Percentiles rank a stretch among this genome's conserved stretches.
Conservation (phyloP, 2,797 vertebrate genomes). For the Rhinella marina region DNA sequence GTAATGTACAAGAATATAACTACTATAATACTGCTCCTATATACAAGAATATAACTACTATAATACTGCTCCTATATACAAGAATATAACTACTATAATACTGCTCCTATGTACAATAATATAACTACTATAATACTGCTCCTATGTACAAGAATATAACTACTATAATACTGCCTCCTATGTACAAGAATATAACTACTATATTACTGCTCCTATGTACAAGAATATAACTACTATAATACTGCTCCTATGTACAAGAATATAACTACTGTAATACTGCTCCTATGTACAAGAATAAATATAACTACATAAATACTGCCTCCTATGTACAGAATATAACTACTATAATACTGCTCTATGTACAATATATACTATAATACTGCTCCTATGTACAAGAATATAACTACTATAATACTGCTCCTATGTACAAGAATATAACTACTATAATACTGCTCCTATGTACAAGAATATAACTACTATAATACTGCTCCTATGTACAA, state of each 20-base stretch:
- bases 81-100: conserved; percentile 1
- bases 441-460: not conserved
- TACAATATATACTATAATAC: conserved; percentile 6
- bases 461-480: conserved; percentile 8
- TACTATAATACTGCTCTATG: too few species aligned
- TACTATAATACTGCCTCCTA: not conserved
- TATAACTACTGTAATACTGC: not conserved
- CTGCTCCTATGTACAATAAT: not conserved
- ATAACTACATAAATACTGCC: too few species aligned
- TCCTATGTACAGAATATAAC: too few species aligned
- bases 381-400: conserved; percentile 6
- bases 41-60: conserved; percentile 7
- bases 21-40: not conserved
- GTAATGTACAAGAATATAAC: not conserved
- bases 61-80: not conserved
- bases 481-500: not conserved
- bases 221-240: not conserved
- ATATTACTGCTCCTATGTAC: not conserved
- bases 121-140: conserved; percentile 8
- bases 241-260: not conserved
- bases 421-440: not conserved
- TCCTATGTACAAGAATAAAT: not conserved
- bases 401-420: conserved; percentile 6
- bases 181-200: not conserved
- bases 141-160: conserved; percentile 5